Conservation (phyloP, 2,113 vertebrate species). For the Cottus gobio region DNA sequence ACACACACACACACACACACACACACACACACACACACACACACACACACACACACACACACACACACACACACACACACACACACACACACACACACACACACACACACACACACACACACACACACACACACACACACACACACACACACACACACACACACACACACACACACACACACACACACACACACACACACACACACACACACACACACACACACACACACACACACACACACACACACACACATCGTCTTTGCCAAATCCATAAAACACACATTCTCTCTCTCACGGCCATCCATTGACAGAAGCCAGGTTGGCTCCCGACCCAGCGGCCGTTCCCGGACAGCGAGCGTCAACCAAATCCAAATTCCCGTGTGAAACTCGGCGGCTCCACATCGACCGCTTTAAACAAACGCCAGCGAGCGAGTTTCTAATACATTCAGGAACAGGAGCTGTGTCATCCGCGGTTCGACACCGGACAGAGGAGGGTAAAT, state of each 20-base stretch:
- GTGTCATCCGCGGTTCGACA: too few relatives aligned
- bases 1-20: conserved; percentile 56
- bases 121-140: conserved; percentile 43
- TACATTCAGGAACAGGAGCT: not conserved
- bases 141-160: conserved; percentile 45
- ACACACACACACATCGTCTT: conserved; percentile 55
- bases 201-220: conserved; percentile 43
- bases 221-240: conserved; percentile 47
- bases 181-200: conserved; percentile 59
- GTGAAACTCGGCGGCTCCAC: conserved; percentile 51
- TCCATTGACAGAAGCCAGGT: conserved; percentile 52
- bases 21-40: conserved; percentile 51
- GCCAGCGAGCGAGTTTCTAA: conserved; percentile 8
- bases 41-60: conserved; percentile 47
- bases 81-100: conserved; percentile 55
- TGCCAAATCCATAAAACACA: conserved; percentile 74
- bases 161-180: conserved; percentile 53
- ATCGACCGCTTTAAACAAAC: conserved; percentile 30
- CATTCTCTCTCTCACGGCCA: conserved; percentile 44
- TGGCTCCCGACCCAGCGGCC: conserved; percentile 50
- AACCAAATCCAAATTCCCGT: conserved; percentile 50
- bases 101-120: conserved; percentile 57
- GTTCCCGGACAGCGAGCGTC: conserved; percentile 48
- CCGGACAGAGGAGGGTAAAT: conserved; percentile 8
- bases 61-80: conserved; percentile 47